A percentile compares a stretch with the other conserved stretches of the same genome.
Conservation (phyloP, 2,797 vertebrate genomes). For the Sparus aurata region DNA sequence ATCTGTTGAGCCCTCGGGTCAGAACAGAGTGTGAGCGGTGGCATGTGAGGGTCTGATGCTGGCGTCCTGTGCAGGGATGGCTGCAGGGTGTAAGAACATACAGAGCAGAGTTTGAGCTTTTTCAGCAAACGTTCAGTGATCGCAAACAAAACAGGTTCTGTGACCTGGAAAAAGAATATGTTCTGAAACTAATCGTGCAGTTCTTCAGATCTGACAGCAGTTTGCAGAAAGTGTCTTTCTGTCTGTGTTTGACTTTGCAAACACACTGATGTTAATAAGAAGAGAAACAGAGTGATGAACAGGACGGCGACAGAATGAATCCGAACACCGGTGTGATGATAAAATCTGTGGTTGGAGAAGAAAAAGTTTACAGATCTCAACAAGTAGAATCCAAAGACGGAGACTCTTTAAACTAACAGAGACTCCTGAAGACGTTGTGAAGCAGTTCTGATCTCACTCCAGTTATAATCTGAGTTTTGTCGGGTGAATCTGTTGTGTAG, state of each 20-base stretch:
- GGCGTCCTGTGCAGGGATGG: constrained; percentile 33
- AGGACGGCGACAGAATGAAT: neutral
- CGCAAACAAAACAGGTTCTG: neutral
- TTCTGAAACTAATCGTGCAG: neutral
- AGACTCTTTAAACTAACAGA: neutral
- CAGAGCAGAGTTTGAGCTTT: constrained; percentile 20
- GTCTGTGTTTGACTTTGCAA: neutral
- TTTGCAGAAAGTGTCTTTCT: neutral
- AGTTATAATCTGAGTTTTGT: too few species aligned
- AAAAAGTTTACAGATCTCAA: neutral
- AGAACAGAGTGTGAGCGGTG: constrained; percentile 70
- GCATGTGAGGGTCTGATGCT: constrained; percentile 77
- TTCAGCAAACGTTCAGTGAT: constrained; percentile 16
- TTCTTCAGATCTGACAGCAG: neutral
- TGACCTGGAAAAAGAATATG: neutral
- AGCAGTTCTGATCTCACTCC: neutral
- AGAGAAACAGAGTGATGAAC: neutral
- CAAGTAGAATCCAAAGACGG: too few species aligned
- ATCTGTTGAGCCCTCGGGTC: constrained; percentile 82
- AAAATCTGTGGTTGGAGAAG: neutral
- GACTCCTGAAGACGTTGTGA: neutral
- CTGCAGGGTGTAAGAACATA: constrained; percentile 41
- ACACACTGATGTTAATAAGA: neutral
- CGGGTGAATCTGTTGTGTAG: too few species aligned
- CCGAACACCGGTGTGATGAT: neutral